phyloP scores from a whole-genome alignment of 2,888 invertebrate species.

The Diplazon laetatorius region DNA sequence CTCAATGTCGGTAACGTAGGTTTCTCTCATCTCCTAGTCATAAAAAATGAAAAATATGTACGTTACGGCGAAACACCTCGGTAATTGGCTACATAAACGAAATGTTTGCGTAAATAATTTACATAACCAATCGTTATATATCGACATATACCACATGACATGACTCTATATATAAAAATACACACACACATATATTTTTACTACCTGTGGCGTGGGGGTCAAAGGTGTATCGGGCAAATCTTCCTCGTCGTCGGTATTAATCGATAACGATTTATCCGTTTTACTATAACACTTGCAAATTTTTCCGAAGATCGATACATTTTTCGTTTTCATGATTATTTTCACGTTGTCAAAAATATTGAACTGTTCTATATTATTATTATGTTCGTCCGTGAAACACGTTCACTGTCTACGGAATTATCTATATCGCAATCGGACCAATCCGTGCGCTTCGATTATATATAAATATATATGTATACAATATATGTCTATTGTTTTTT shows the following conservation, averaged over 20 bases:
- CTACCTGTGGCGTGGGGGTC: constrained; percentile 69
- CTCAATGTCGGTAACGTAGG: too few species aligned
- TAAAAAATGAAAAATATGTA: too few species aligned
- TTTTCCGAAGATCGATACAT: constrained; percentile 73
- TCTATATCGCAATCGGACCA: neutral
- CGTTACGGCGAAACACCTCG: too few species aligned
- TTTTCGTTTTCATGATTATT: constrained; percentile 76
- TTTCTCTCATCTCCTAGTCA: too few species aligned
- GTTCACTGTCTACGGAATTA: neutral
- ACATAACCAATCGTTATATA: too few species aligned
- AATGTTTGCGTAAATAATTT: too few species aligned
- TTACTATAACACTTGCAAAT: constrained; percentile 76
- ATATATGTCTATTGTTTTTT: neutral
- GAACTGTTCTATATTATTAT: neutral
- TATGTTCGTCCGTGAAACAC: neutral
- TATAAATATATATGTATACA: too few species aligned
- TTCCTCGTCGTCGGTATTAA: constrained; percentile 59
- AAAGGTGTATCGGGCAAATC: constrained; percentile 54
- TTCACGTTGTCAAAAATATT: neutral
- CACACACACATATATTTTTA: constrained; percentile 7
- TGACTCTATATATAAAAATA: too few species aligned
- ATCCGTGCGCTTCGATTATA: too few species aligned
- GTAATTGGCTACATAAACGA: too few species aligned
- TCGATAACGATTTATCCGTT: constrained; percentile 62
- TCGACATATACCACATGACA: too few species aligned